Evolutionary conservation across 1,140 invertebrate genomes (phyloP), one percentile per base, ranked within the genome.

Genomic region (Zophobas atratus): DNA sequence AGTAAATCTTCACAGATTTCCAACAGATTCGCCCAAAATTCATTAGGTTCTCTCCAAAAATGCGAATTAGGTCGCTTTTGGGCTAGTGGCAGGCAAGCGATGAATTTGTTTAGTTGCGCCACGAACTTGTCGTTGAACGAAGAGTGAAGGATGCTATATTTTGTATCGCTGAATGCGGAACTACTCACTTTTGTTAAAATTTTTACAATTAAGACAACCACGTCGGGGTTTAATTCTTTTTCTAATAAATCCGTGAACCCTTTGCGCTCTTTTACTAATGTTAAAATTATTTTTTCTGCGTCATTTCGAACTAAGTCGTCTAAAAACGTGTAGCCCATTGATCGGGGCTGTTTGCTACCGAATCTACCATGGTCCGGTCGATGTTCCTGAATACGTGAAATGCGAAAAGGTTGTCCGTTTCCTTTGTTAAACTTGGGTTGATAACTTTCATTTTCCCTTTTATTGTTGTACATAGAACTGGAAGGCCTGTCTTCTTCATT

Each of bases 31-130:
- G 46, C 39, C 77, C 77, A 82, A 67, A 82, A 81, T 20, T 80
- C 53, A 36, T 77, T 74, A 6, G 79, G 48, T 38, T 81, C 60
- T 32, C 76, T 60, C 81, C 81, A 82, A 60, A 82, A 82, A 36
- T 51, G 63, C 3, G 1, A 38, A 39, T 77, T 81, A 4, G n/a
- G 33, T 43, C 20, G 56, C 5, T 75, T 77, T 41, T 80, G 72
- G 1, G n/a, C 3, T 33, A 6, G 56, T 33, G 77, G 75, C 6
- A 82, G 39, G 5, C 20, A 36, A 36, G 76, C 70, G 48, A 82
- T 70, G 56, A 77, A 82, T 4, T 56, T 33, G 6, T 36, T 76
- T 41, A 81, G 35, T 38, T 78, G 67, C 38, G 75, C 39, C 1
- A 77, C 51, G 63, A 81, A 81, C 35, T 55, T 41, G 4, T 76